Evolutionary conservation across 2,888 invertebrate species (phyloP), one percentile per base, ranked within the genome.

Genomic region (Patella ulyssiponensis): DNA sequence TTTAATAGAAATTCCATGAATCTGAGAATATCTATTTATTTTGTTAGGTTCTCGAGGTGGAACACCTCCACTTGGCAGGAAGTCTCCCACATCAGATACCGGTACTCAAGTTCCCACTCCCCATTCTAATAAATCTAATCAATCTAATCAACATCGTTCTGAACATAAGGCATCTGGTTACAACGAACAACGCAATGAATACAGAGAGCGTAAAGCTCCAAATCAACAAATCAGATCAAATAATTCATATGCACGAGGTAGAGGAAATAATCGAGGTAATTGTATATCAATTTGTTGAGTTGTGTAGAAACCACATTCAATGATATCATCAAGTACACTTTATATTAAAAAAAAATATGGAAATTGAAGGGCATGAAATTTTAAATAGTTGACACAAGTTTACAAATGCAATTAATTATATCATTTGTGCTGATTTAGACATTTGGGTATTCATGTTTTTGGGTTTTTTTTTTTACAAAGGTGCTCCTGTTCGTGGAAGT

Each of bases 81-180:
- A 88, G 80, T 88, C 88, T 12, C 88, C 89, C 27, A 96, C 96
- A 2, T 94, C 95, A 84, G 97, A 97, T 91, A 96, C 96, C 92
- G 95, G 95, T 82, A 95, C 95, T 71, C 96, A 96, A 93, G 95
- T 81, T 69, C 80, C 80, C 69, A 79, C 80, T 73, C 80, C 81
- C 52, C 82, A 84, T 71, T 79, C 82, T 11, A 79, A 83, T 75
- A 64, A 64, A 64, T 20, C 20, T 12, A 64, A 64, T 64, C 64
- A 64, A 23, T 64, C 64, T 64, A 20, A 64, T 20, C 64, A 64
- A 64, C 64, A 20, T 64, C 64, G 64, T 23, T 23, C 20, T 64
- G 64, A 64, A 64, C 64, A 75, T 51, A 27, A 69, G 71, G 53
- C 69, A 11, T 69, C 72, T 23, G 73, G 64, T 51, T 73, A 76